A percentile compares a stretch with the other conserved stretches of the same genome.
phyloP scores from a whole-genome alignment of 2,888 invertebrate species.

The Tetrapedia diversipes region DNA sequence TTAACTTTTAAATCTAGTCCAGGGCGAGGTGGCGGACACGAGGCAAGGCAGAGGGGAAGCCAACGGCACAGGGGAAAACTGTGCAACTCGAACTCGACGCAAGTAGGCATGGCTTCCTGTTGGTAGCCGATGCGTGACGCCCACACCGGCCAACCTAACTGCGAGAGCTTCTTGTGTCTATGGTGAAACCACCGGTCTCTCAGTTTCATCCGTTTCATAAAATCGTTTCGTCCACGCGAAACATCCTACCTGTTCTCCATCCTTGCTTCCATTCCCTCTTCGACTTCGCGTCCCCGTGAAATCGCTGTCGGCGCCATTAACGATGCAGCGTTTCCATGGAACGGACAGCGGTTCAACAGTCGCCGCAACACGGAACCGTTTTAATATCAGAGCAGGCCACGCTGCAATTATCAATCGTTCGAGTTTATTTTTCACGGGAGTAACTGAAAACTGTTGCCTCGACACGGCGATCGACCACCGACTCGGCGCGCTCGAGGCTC shows the following conservation, averaged over 20 bases:
- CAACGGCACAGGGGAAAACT: constrained; percentile 56
- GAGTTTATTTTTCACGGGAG: constrained; percentile 37
- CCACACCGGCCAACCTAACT: constrained; percentile 68
- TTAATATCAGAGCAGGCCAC: constrained; percentile 34
- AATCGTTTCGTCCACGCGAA: neutral
- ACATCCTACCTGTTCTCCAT: neutral
- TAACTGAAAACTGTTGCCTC: constrained; percentile 32
- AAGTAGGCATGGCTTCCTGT: constrained; percentile 77
- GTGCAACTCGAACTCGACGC: constrained; percentile 67
- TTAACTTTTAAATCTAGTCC: constrained; percentile 65
- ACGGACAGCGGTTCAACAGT: neutral
- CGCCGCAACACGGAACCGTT: constrained; percentile 18
- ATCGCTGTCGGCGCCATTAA: constrained; percentile 40
- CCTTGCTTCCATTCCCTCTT: neutral
- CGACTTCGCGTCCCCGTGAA: constrained; percentile 14
- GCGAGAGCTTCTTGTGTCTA: constrained; percentile 35
- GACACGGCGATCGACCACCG: constrained; percentile 21
- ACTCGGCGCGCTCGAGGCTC: no score
- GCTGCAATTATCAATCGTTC: constrained; percentile 48
- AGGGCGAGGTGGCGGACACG: constrained; percentile 8
- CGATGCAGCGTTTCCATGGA: constrained; percentile 32
- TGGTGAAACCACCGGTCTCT: constrained; percentile 6
- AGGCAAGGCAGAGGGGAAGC: constrained; percentile 24
- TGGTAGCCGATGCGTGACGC: constrained; percentile 79
- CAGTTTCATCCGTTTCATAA: constrained; percentile 3